phyloP scores from a whole-genome alignment of 1,140 invertebrate species.

The Neuroterus valhalla region DNA sequence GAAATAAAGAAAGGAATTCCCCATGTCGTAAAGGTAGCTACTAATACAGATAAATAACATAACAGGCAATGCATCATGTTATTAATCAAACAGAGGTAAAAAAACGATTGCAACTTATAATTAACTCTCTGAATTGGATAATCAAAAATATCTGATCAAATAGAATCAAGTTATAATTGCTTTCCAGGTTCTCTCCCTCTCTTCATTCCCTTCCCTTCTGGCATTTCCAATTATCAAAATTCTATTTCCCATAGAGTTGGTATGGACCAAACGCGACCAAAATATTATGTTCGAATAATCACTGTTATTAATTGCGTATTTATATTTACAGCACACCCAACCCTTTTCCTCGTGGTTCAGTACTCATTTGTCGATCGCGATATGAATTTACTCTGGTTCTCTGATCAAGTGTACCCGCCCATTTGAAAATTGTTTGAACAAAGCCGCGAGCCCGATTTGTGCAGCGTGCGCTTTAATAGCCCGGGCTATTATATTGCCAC shows the following conservation, averaged over 20 bases:
- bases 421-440: conserved; percentile 65
- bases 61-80: neutral
- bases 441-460: conserved; percentile 48
- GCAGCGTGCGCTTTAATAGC: conserved; percentile 57
- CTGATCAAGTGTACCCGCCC: conserved; percentile 40
- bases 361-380: conserved; percentile 40
- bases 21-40: too few relatives aligned
- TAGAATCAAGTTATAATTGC: neutral
- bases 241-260: conserved; percentile 9
- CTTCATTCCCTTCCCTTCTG: neutral
- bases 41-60: neutral
- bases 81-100: too few relatives aligned
- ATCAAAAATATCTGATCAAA: neutral
- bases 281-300: conserved; percentile 13
- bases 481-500: conserved; percentile 51
- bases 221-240: conserved; percentile 18
- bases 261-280: neutral
- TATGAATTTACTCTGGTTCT: conserved; percentile 51
- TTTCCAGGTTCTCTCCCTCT: neutral
- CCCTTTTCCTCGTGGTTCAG: conserved; percentile 3
- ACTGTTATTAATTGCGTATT: conserved; percentile 26
- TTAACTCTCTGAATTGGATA: neutral
- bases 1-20: neutral
- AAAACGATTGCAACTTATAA: neutral
- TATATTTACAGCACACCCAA: conserved; percentile 2